A percentile compares a stretch with the other conserved stretches of the same genome.
Conservation (phyloP, 2,797 vertebrate species). For the Botia almorhae region DNA sequence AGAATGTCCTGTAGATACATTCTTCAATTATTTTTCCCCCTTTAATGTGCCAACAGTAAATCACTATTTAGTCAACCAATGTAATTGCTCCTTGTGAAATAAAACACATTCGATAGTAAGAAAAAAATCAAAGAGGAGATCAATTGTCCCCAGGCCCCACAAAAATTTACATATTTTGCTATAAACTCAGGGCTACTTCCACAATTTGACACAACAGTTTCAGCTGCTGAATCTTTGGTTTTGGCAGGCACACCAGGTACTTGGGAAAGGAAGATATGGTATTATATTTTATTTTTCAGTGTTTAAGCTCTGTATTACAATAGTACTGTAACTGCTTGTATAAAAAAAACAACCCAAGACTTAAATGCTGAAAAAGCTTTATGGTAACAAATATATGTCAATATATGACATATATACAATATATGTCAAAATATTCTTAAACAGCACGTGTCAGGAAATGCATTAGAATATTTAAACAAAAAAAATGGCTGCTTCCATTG, state of each 20-base stretch:
- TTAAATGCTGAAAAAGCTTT: no score
- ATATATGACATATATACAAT: no score
- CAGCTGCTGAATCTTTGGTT: conserved; percentile 62
- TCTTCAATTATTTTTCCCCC: conserved; percentile 81
- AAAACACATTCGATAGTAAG: conserved; percentile 68
- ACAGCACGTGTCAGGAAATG: no score
- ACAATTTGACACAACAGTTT: conserved; percentile 74
- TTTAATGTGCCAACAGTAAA: conserved; percentile 81
- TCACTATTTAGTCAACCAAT: conserved; percentile 81
- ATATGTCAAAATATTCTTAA: no score
- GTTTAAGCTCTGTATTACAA: no score
- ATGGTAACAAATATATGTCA: no score
- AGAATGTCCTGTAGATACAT: conserved; percentile 84
- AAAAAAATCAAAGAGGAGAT: conserved; percentile 79
- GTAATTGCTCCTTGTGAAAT: conserved; percentile 78
- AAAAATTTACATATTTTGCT: conserved; percentile 75
- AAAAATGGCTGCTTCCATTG: no score
- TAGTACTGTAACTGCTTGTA: no score
- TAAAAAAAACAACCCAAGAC: no score
- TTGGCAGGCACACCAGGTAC: conserved; percentile 70
- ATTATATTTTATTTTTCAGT: no score
- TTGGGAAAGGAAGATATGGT: conserved; percentile 66
- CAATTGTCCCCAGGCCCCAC: conserved; percentile 70
- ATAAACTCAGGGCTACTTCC: conserved; percentile 78
- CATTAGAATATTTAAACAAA: no score